Conservation (phyloP, 2,113 vertebrate species). For the Aphyosemion australe region DNA sequence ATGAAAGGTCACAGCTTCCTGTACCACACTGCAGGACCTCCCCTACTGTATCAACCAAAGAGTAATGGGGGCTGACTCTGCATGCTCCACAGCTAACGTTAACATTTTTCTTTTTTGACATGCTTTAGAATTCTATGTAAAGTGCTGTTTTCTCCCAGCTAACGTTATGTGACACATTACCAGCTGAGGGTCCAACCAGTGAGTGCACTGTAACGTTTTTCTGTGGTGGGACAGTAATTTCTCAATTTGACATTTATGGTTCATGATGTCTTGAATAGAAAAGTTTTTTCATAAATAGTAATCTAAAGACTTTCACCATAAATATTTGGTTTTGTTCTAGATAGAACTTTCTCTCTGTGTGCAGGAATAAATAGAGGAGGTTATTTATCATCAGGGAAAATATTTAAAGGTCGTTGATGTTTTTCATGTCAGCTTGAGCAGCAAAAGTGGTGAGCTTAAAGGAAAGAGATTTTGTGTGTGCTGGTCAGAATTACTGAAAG, state of each 20-base stretch:
- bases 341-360: too few relatives aligned
- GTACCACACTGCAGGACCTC: conserved; percentile 67
- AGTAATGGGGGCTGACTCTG: conserved; percentile 67
- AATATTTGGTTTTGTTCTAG: too few relatives aligned
- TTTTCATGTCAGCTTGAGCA: too few relatives aligned
- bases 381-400: too few relatives aligned
- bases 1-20: conserved; percentile 77
- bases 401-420: too few relatives aligned
- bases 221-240: background rate
- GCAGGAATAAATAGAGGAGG: too few relatives aligned
- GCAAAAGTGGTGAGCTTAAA: too few relatives aligned
- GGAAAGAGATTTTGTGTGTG: too few relatives aligned
- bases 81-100: conserved; percentile 56
- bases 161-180: background rate
- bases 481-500: too few relatives aligned
- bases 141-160: conserved; percentile 16
- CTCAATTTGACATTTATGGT: background rate
- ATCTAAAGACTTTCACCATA: background rate
- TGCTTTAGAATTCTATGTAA: conserved; percentile 25
- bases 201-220: background rate
- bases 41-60: conserved; percentile 55
- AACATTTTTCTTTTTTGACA: conserved; percentile 67
- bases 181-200: conserved; percentile 1
- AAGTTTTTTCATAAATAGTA: background rate
- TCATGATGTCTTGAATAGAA: conserved; percentile 7